These are phyloP conservation scores for Pachyramphus minor DNA, from an alignment of 2,113 vertebrate genomes.

Conservation along the genomic window DNA sequence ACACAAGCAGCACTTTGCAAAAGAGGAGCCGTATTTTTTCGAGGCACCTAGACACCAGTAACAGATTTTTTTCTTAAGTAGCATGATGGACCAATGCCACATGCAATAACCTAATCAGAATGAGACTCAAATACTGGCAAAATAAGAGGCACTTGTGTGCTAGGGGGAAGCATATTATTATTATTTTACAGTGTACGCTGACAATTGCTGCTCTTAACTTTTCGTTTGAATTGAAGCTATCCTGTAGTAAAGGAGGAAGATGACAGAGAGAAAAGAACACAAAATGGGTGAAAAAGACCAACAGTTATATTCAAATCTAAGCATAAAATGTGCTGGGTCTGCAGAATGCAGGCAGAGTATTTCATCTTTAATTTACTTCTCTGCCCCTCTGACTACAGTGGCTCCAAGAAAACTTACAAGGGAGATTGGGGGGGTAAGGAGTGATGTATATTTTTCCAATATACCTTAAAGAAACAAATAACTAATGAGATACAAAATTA, in stretches of 20 bases:
- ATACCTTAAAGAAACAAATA: constrained; percentile 13
- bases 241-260: neutral
- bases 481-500: constrained; percentile 13
- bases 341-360: neutral
- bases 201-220: constrained; percentile 39
- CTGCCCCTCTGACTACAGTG: neutral
- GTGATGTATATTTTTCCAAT: neutral
- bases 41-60: neutral
- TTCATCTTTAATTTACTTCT: constrained; percentile 44
- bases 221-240: neutral
- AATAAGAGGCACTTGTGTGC: constrained; percentile 14
- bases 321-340: constrained; percentile 14
- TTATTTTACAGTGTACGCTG: constrained; percentile 4
- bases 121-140: neutral
- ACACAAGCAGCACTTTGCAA: neutral
- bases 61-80: neutral
- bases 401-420: neutral
- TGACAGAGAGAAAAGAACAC: neutral
- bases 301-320: constrained; percentile 1
- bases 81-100: neutral
- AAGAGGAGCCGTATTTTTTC: neutral
- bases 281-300: neutral
- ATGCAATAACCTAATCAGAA: constrained; percentile 6
- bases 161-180: constrained; percentile 4
- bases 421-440: neutral